Evolutionary conservation across 2,888 invertebrate genomes (phyloP), one percentile per base, ranked within the genome.

Genomic region (Sesamia inferens): DNA sequence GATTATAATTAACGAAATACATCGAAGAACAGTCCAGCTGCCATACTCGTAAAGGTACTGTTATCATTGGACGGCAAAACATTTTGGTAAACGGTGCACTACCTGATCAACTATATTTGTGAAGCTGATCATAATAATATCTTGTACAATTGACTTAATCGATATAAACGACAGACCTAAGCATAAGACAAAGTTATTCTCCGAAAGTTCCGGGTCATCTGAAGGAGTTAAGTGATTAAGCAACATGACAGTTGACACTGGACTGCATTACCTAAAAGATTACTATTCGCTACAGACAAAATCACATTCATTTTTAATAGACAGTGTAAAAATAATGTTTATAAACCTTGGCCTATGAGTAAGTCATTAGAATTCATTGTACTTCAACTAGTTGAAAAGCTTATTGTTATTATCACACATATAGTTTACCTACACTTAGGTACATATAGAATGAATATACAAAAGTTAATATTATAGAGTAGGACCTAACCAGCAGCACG

Each of bases 271-370:
- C 90, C 92, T 94, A 94, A 92, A 91, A 90, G 85, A 71, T 92
- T 92, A 94, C 88, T 31, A 31, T 31, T 87, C 88, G 87, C 94
- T 94, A 94, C 92, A 91, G 92, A 94, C 93, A 93, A 94, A 94
- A 94, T 95, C 93, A 95, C 95, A 94, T 94, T 93, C 88, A 90
- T 90, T 90, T 89, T 91, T 90, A 91, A 91, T 92, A 96, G 93
- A 95, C 93, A 93, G 95, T 96, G 96, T 96, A 95, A 95, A 96
- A 96, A 96, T 96, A 96, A 95, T 94, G 92, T 94, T 94, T 93
- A 93, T 93, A 94, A 95, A 95, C 92, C 93, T 95, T 95, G 95
- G 92, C 95, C 94, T 95, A 96, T 93, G 87, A 92, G 92, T 94
- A 90, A 92, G 88, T 90, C 88, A 91, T 94, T 92, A 88, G 87